Conservation (phyloP, 2,888 invertebrate genomes). For the Amblyjoppa proteus region DNA sequence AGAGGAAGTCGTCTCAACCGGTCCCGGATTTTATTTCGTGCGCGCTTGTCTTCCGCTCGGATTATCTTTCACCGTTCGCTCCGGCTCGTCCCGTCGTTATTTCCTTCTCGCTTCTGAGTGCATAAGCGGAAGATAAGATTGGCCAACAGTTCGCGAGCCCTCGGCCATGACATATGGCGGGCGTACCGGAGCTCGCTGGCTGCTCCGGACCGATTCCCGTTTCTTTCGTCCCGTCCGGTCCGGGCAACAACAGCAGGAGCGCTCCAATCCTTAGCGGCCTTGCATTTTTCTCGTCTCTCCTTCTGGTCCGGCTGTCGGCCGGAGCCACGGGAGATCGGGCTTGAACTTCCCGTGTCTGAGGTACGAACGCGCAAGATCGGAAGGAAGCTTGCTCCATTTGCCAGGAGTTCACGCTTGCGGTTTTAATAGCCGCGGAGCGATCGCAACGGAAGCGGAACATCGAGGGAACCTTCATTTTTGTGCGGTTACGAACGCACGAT, state of each 20-base stretch:
- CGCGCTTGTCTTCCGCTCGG: constrained; percentile 80
- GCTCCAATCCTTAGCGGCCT: constrained; percentile 51
- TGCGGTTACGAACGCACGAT: neutral
- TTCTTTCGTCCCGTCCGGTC: constrained; percentile 47
- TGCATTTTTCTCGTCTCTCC: constrained; percentile 50
- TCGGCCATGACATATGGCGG: constrained; percentile 78
- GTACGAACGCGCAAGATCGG: constrained; percentile 65
- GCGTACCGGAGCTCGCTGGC: constrained; percentile 71
- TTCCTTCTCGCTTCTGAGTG: constrained; percentile 67
- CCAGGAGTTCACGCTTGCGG: constrained; percentile 48
- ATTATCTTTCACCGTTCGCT: constrained; percentile 72
- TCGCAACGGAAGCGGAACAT: constrained; percentile 31
- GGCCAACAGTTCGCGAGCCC: constrained; percentile 68
- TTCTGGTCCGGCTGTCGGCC: constrained; percentile 46
- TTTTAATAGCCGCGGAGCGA: constrained; percentile 40
- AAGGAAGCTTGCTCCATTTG: constrained; percentile 75
- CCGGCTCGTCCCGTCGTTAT: constrained; percentile 41
- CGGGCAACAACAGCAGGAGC: constrained; percentile 23
- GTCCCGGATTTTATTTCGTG: constrained; percentile 79
- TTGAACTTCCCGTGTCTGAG: constrained; percentile 47
- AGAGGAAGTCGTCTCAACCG: constrained; percentile 77
- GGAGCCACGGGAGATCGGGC: constrained; percentile 53
- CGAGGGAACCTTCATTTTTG: constrained; percentile 36
- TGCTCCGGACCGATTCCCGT: constrained; percentile 43
- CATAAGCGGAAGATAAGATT: constrained; percentile 81